Base-by-base conservation (phyloP, 2,888 invertebrate genomes). In the Drosophila pseudotakahashii region DNA sequence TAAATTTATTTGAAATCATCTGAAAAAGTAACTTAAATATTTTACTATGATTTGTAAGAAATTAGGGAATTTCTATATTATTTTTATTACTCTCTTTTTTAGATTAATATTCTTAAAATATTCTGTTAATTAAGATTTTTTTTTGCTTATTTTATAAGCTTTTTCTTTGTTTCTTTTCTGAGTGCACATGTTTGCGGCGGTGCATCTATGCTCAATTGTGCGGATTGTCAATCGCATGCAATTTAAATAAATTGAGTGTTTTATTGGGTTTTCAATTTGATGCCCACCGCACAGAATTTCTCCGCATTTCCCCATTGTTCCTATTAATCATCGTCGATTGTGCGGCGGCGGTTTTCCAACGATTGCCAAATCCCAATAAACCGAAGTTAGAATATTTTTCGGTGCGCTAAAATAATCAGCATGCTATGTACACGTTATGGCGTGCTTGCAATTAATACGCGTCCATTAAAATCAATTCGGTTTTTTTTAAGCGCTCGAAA, bases 171-270 rank as follows among this genome's bases (percentile, higher is more conserved):
- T 41, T 42, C n/a, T 19, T 44, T 44, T 44, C 44, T 2, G 11
- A 23, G 44, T 44, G 44, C 44, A 7, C 64, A 53, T 63, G 64
- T 30, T 30, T 30, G 63, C 41, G 52, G 26, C 41, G 30, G 37
- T 69, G 69, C 69, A 62, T 53, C 47, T 52, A 53, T 57, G 54
- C 62, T 26, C 52, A 13, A 52, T 60, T 59, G 58, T 57, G 53
- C 53, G 69, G 75, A 79, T 88, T 83, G 89, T 89, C 85, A 85
- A 89, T 89, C 89, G 85, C 78, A 79, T 81, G 88, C 85, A 89
- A 85, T 85, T 85, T 85, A 89, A 79, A 88, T 81, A 88, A 89
- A 89, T 85, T 84, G 85, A 89, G 89, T 85, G 88, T 89, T 85
- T 89, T 85, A 89, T 88, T 85, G 75, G 85, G 73, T 85, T 88